Base-by-base conservation (phyloP, 2,113 vertebrate species). In the Pachycephala philippinensis region DNA sequence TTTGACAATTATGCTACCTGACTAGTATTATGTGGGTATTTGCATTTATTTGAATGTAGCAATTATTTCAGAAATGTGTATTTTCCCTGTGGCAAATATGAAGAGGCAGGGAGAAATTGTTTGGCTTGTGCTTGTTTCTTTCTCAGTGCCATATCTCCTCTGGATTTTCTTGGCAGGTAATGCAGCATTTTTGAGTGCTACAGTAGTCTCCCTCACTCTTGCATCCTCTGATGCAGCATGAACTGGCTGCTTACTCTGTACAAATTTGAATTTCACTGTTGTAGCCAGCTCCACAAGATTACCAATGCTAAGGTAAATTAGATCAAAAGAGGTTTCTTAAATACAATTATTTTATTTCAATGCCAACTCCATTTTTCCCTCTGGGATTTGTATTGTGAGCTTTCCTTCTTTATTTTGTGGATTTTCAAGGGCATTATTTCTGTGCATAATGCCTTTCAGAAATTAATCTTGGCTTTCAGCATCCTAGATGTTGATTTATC, bases 281-380 rank as follows among this genome's bases (percentile, higher is more conserved):
- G 52, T 47, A 79, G 31, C 15, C 63, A 71, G 9, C 37, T 81
- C 39, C 24, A 44, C 22, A n/a, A 69, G 69, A 61, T 76, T 79
- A 49, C 57, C 5, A 14, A 79, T 9, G 14, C 49, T 84, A 57
- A 71, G 22, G 40, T 49, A 64, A 87, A 93, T 79, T 33, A 65
- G 12, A 63, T 65, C 40, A 60, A 45, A 91, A 68, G 17, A 64
- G 10, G 11, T 78, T 77, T 89, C 68, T 26, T 79, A 68, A 90
- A 87, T 65, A 53, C 11, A 68, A 37, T 71, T 71, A 15, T 89
- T 86, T 77, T 40, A 65, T 64, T 33, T 59, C 10, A 52, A 8
- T n/a, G 9, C 9, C n/a, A 84, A n/a, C 2, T 56, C 17, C 0
- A 10, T 40, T 83, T 53, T 16, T 8, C 0, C 13, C 14, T 33